Conservation (phyloP, 2,113 vertebrate genomes). For the Cyprinus carpio region DNA sequence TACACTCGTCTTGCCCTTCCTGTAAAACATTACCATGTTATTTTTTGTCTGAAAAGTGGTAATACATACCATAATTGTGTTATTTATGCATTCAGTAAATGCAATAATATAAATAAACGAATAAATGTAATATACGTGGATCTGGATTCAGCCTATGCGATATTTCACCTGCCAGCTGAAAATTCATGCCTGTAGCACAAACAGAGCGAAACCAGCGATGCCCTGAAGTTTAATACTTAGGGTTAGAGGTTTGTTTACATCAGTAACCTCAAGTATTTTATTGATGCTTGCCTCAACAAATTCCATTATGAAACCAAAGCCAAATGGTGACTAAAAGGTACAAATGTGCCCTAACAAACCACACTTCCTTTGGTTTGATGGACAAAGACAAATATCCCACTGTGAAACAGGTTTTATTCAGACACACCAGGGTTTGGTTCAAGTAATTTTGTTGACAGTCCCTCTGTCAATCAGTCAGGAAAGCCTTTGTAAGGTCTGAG, state of each 20-base stretch:
- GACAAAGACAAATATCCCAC: conserved; percentile 7
- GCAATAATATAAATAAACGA: not conserved
- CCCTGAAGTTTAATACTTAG: conserved; percentile 14
- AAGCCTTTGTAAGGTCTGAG: conserved; percentile 33
- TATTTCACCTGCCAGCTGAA: not conserved
- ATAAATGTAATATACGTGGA: not conserved
- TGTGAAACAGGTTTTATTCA: conserved; percentile 32
- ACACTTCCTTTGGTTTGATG: conserved; percentile 11
- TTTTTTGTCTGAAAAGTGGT: not conserved
- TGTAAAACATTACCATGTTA: not conserved
- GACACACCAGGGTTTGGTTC: conserved; percentile 11
- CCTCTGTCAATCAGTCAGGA: conserved; percentile 24
- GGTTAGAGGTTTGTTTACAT: conserved; percentile 8
- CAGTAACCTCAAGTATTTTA: not conserved
- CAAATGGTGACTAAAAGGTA: not conserved
- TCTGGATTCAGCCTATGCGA: not conserved
- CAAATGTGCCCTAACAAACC: not conserved
- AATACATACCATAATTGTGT: not conserved
- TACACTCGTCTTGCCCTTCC: not conserved
- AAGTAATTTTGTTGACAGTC: conserved; percentile 48
- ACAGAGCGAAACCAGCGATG: not conserved
- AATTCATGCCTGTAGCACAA: conserved; percentile 14
- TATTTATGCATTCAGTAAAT: not conserved
- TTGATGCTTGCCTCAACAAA: not conserved
- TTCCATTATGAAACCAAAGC: not conserved